Evolutionary conservation across 1,140 invertebrate genomes (phyloP), one percentile per base, ranked within the genome.

Genomic region (Drosophila repletoides): DNA sequence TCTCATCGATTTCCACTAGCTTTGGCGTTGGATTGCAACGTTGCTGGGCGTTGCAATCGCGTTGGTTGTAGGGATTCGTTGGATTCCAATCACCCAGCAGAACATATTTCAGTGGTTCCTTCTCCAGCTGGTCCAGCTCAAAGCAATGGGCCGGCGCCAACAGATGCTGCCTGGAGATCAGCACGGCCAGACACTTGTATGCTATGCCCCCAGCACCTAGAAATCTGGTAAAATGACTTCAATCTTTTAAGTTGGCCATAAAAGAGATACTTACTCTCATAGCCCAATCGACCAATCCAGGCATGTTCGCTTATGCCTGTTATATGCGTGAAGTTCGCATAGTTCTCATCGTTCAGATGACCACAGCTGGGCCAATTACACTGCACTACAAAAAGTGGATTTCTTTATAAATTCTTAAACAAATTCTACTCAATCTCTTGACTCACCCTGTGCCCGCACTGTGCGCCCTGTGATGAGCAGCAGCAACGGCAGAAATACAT

Each of bases 21-120:
- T 40, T n/a, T 3, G 52, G 51, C 19, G 19, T 0, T 7, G 22
- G 17, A 15, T 38, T 49, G 31, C 67, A 70, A 2, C 10, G 7
- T 15, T 56, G 28, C 12, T 48, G n/a, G 1, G 6, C 3, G 17
- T 58, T 46, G 19, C 67, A 70, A 12, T 65, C 67, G 1, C 6
- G n/a, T 0, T 64, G 14, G 5, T 52, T 26, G 1, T 17, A 51
- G 0, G 67, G 15, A 58, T 70, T 70, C 0, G 15, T 40, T 0
- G 67, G 52, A 51, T 70, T 70, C 67, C 67, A 70, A n/a, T 70
- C 67, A 5, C 67, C 67, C 2, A 70, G 24, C 3, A 70, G 29
- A 2, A 31, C 52, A 24, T 49, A 46, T 4, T 19, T 19, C 0
- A 56, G 17, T 0, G 49, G 33, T 1, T n/a, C 5, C 9, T 26